Evolutionary conservation across 2,888 invertebrate genomes (phyloP), one percentile per base, ranked within the genome.

Genomic region (Gymnocheta viridis): DNA sequence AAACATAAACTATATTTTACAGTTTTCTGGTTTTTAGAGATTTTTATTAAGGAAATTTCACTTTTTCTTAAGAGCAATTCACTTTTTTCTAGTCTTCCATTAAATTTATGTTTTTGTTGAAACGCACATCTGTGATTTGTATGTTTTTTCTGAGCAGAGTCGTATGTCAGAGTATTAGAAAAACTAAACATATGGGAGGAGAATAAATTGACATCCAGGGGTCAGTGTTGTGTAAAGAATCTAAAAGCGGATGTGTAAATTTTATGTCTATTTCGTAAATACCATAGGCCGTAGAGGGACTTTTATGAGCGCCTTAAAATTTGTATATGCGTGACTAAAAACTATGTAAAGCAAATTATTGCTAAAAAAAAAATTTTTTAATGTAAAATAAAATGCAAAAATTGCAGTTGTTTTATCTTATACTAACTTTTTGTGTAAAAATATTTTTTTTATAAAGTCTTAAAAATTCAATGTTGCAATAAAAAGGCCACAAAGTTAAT

Each of bases 61-160:
- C 69, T 69, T 79, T 62, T 82, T 56, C 17, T 69, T 41, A 54
- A 74, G 74, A 74, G 62, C 62, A 79, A 74, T 69, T 79, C 70
- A 79, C 56, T 66, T 70, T 70, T 58, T 38, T 17, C 2, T 1
- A 14, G 35, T 22, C 67, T 58, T 67, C 6, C 17, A 69, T 47
- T 10, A 47, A 4, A 64, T 56, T 49, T 64, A 2, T 70, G 51
- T 72, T 77, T 66, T 81, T 80, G 19, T 24, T 66, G 19, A 29
- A 32, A 66, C 54, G 19, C 58, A 67, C 80, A 81, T 60, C 58
- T 81, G 73, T 67, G 44, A 51, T 51, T 67, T 24, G 49, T 49
- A 5, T 66, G 7, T 27, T 17, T n/a, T 67, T 74, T 44, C 9
- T 7, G 4, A 2, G 2, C 73, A 74, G 29, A 44, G 80, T 74